phyloP scores from a whole-genome alignment of 2,797 vertebrate species.

The Peromyscus eremicus region DNA sequence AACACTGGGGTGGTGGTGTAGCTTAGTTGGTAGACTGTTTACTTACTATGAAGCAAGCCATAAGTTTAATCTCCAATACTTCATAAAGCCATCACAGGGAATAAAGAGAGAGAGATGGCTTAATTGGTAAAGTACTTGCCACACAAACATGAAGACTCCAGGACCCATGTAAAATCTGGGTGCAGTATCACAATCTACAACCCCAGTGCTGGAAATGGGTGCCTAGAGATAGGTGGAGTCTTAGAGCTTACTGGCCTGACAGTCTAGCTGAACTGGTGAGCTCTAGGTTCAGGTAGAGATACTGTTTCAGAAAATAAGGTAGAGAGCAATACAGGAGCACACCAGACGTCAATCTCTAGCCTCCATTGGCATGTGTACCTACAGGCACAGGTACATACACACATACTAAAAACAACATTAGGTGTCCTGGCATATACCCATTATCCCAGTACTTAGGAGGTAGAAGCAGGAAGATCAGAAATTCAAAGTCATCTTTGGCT shows the following conservation, averaged over 20 bases:
- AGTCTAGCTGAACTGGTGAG: not conserved
- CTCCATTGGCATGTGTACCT: not conserved
- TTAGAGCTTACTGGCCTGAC: not conserved
- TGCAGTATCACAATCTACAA: not conserved
- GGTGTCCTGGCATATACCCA: no score
- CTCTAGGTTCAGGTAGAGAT: not conserved
- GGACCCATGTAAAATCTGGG: not conserved
- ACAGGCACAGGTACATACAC: not conserved
- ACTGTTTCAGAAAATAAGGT: not conserved
- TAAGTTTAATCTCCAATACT: not conserved
- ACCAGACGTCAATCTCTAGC: not conserved
- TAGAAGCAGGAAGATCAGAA: not conserved
- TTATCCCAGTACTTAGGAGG: not conserved
- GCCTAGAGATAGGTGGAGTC: not conserved
- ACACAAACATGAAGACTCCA: not conserved
- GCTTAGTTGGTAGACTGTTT: not conserved
- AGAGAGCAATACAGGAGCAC: not conserved
- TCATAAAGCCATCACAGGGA: not conserved
- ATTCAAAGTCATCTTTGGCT: not conserved
- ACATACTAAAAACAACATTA: not conserved
- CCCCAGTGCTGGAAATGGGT: not conserved
- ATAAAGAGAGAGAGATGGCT: not conserved
- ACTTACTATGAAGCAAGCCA: not conserved
- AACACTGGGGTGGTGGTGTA: not conserved
- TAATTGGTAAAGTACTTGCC: not conserved